Base-by-base conservation (phyloP, 1,140 invertebrate genomes). In the Sminthurides bifidus region DNA sequence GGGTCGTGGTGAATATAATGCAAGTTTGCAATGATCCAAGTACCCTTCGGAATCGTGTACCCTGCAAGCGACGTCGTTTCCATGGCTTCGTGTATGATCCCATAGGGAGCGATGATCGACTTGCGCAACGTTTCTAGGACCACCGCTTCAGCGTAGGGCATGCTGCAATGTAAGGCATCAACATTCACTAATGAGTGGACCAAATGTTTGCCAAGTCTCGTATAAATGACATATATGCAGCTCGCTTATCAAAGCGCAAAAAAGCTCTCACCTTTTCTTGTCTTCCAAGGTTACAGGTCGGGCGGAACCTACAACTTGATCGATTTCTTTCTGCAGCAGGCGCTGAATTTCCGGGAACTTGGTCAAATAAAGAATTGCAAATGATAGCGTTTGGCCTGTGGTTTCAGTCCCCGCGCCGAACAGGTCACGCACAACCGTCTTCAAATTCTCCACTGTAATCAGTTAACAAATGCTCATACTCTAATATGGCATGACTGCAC, bases 101-200 rank as follows among this genome's bases (percentile, higher is more conserved):
- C 80, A 67, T 87, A 80, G 0, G 83, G 82, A 62, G 82, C 73
- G 3, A 82, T 81, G 75, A 82, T 81, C 60, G 87, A 86, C 71
- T 85, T 79, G 29, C 86, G 74, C 1, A 87, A 66, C 0, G 81
- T 78, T 71, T 90, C 85, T 63, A 84, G 68, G 0, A 84, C 79
- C 23, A 87, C 74, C 0, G 83, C 83, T 70, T 85, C 84, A 43
- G 81, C 76, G 65, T 87, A 89, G 2, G 84, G 82, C 78, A 88
- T 78, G 37, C 82, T 76, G 71, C 87, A 67, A 56, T 67, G 68
- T 65, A 72, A 69, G 1, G 66, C 67, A 44, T 66, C 73, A 26
- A 72, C 48, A 55, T 75, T 74, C 5, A 68, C 73, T 54, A 12
- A 74, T 60, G 0, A 68, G 59, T n/a, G 70, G 56, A 30, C 66